phyloP scores from a whole-genome alignment of 2,113 vertebrate species.

The Physeter macrocephalus region DNA sequence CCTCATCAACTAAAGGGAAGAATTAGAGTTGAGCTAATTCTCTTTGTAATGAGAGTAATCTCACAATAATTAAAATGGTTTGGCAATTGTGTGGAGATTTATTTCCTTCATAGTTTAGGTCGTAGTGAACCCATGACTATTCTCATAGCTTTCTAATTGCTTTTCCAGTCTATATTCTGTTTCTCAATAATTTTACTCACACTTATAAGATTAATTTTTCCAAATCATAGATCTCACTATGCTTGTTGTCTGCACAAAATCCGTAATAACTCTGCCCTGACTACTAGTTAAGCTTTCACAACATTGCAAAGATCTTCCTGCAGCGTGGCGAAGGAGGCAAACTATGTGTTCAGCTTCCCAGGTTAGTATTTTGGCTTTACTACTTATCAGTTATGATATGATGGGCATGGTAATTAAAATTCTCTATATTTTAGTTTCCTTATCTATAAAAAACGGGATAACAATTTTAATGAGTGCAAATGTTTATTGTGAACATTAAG shows the following conservation, averaged over 20 bases:
- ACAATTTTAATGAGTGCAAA: not conserved
- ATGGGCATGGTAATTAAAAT: not conserved
- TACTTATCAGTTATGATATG: not conserved
- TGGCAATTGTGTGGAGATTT: not conserved
- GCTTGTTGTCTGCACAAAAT: not conserved
- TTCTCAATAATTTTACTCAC: not conserved
- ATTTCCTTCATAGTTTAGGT: not conserved
- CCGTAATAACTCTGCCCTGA: not conserved
- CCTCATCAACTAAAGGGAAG: not conserved
- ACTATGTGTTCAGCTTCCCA: not conserved
- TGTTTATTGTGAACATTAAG: not conserved
- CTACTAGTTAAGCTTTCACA: not conserved
- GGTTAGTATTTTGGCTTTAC: not conserved
- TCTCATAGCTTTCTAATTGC: not conserved
- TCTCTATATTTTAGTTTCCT: not conserved
- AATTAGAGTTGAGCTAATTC: not conserved
- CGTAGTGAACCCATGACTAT: fast-evolving
- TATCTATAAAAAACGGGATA: not conserved
- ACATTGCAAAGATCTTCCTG: not conserved
- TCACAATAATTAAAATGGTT: not conserved
- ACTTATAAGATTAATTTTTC: not conserved
- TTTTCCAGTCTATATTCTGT: not conserved
- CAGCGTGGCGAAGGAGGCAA: not conserved
- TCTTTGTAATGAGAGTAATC: not conserved
- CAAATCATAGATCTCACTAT: not conserved